Evolutionary conservation across 2,113 vertebrate species (phyloP).

Genomic region (Gila orcuttii): DNA sequence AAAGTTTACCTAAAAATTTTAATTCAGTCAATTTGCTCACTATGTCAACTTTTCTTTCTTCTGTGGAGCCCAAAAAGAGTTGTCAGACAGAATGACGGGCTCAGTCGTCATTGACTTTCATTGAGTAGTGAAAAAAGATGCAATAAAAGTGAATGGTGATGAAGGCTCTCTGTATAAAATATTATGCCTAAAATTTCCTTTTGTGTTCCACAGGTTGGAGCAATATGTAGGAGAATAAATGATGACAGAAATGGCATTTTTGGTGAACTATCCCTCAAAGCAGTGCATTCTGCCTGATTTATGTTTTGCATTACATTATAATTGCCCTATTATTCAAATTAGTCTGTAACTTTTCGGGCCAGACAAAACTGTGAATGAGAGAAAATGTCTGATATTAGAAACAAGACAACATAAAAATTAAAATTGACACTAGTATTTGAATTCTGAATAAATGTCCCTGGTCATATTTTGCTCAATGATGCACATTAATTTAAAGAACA

Average conservation of each 20-base stretch:
- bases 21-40: background rate
- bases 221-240: background rate
- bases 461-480: background rate
- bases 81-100: background rate
- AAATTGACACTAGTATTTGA: too few relatives aligned
- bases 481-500: background rate
- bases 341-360: background rate
- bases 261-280: background rate
- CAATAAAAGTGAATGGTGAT: conserved; percentile 6
- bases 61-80: background rate
- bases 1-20: background rate
- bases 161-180: background rate
- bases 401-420: background rate
- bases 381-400: background rate
- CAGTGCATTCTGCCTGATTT: background rate
- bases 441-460: background rate
- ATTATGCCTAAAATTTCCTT: background rate
- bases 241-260: background rate
- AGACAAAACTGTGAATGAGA: background rate
- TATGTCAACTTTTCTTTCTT: background rate
- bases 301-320: conserved; percentile 7
- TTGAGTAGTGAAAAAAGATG: background rate
- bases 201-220: background rate
- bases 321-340: conserved; percentile 5
- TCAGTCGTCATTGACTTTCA: background rate